Evolutionary conservation across 2,113 vertebrate species (phyloP), one percentile per base, ranked within the genome.

Genomic region (Nycticryphes semicollaris): DNA sequence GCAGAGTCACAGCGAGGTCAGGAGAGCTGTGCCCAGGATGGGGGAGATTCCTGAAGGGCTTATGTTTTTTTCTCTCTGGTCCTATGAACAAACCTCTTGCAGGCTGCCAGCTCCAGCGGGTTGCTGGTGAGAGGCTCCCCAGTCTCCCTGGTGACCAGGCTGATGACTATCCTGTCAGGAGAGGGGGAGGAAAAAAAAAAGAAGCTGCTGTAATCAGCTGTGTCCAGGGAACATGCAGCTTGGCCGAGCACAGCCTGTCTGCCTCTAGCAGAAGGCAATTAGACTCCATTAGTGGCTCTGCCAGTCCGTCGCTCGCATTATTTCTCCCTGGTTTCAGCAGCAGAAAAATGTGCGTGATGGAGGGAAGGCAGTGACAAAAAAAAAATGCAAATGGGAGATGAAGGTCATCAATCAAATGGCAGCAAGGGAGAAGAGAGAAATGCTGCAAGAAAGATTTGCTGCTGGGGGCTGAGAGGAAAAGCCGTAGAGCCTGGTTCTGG

Each of bases 211-310:
- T 23, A 63, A 59, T 51, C 87, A 96, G 68, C 82, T 66, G 85
- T 31, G 79, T 73, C 67, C 56, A 70, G 68, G 75, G 75, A 78
- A 27, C 1, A 3, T 64, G 83, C 59, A 60, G n/a, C 73, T 94
- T 2, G 2, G 33, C 53, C 5, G 20, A 47, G 78, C 12, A 30
- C 94, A 87, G 84, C 93, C 84, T 35, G 74, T 45, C 93, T 91
- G 67, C 82, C n/a, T 86, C 63, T 73, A 72, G 91, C 93, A 90
- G 92, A 60, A 93, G 79, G 79, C 94, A 94, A 90, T 96, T 93
- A 90, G 68, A 51, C 70, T 92, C 94, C 93, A 90, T 95, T 90
- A 94, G 92, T 27, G 80, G 56, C 69, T 77, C 90, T 92, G 92
- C 56, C 75, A 78, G 92, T 76, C 85, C 77, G 88, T 73, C 0